These are phyloP conservation scores for Scaptomyza tumidula DNA, from an alignment of 2,888 invertebrate species.

Conservation along the genomic window DNA sequence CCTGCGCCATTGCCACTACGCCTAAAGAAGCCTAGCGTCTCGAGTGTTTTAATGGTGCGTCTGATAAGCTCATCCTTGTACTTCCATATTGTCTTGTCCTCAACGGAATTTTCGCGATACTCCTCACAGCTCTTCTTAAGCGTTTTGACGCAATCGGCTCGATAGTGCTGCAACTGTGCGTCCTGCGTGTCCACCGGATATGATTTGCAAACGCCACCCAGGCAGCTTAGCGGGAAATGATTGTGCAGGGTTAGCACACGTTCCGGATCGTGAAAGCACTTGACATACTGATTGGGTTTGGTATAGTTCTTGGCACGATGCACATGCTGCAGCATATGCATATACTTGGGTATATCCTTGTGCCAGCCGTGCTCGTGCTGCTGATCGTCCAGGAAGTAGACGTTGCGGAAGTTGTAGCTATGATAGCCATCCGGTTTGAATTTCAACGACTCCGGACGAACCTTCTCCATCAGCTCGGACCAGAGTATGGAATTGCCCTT, in stretches of 20 bases:
- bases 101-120: conserved; percentile 91
- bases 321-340: conserved; percentile 97
- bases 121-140: conserved; percentile 93
- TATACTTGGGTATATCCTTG: conserved; percentile 92
- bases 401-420: conserved; percentile 94
- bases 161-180: conserved; percentile 96
- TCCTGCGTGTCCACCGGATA: conserved; percentile 92
- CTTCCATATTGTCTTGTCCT: conserved; percentile 95
- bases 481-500: conserved; percentile 88
- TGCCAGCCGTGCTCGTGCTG: conserved; percentile 92
- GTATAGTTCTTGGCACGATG: conserved; percentile 95
- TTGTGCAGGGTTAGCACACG: conserved; percentile 95
- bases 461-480: conserved; percentile 91
- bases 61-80: conserved; percentile 91
- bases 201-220: conserved; percentile 93
- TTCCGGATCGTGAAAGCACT: conserved; percentile 96
- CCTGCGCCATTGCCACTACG: conserved; percentile 63
- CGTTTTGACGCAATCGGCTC: conserved; percentile 95
- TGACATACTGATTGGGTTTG: conserved; percentile 96
- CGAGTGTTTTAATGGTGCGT: conserved; percentile 89
- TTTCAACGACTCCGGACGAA: conserved; percentile 88
- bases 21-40: conserved; percentile 88
- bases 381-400: conserved; percentile 96
- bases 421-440: conserved; percentile 86
- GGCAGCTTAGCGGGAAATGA: conserved; percentile 95